Evolutionary conservation across 1,140 invertebrate species (phyloP).

Genomic region (Tribolium madens): DNA sequence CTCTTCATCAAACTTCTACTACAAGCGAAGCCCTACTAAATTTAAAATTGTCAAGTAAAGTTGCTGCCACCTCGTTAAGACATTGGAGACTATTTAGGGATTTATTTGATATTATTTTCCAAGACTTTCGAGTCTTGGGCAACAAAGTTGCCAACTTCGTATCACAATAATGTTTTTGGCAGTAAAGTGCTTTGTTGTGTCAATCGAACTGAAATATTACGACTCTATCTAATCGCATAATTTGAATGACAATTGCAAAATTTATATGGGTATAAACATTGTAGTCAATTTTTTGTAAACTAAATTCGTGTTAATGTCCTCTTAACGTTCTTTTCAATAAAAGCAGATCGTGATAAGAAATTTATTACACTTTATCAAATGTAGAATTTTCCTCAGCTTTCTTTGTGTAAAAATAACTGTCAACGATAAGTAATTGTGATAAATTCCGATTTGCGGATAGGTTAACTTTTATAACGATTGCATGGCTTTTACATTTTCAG

Average conservation of each 20-base stretch:
- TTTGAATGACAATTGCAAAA: background rate
- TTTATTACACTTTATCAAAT: constrained; percentile 11
- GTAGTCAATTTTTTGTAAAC: background rate
- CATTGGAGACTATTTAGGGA: background rate
- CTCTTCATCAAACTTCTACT: constrained; percentile 26
- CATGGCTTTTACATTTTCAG: background rate
- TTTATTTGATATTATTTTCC: constrained; percentile 18
- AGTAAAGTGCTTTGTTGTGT: constrained; percentile 22
- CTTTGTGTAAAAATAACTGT: constrained; percentile 14
- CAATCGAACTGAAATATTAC: background rate
- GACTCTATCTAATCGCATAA: constrained; percentile 5
- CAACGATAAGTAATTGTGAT: background rate
- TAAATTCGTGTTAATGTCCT: background rate
- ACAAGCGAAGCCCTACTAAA: background rate
- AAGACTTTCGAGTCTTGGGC: background rate
- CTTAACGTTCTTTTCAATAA: background rate
- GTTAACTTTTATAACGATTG: background rate
- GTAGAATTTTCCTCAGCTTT: background rate
- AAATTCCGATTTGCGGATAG: background rate
- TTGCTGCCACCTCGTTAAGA: background rate
- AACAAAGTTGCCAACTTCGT: background rate
- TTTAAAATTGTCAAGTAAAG: background rate
- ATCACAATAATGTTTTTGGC: constrained; percentile 19
- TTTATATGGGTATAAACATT: background rate
- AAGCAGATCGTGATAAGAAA: constrained; percentile 4